Conservation (phyloP, 35 echinoderm and acorn worm species). For the Eucidaris tribuloides region DNA sequence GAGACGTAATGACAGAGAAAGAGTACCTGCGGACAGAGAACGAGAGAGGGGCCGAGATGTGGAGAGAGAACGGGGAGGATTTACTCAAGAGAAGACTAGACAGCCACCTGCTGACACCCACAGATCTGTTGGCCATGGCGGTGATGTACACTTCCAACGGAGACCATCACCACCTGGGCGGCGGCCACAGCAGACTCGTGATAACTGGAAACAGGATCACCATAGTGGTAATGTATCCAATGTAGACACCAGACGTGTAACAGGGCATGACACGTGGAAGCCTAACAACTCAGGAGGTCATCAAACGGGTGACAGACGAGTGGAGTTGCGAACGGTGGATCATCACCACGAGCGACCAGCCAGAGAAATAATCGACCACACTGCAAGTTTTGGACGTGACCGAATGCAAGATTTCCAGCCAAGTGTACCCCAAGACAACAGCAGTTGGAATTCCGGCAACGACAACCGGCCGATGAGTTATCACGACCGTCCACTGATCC, state of each 20-base stretch:
- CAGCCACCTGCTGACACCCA: no score
- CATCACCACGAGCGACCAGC: slow-evolving; percentile 15
- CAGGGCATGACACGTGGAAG: slow-evolving; percentile 13
- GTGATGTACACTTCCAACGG: background rate
- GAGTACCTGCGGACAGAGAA: no score
- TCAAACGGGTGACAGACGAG: background rate
- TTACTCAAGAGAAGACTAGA: background rate
- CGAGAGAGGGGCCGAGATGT: background rate
- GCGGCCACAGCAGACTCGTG: background rate
- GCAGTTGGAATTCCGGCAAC: background rate
- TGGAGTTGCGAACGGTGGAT: slow-evolving; percentile 5
- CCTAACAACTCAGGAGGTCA: background rate
- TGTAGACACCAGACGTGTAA: slow-evolving; percentile 3
- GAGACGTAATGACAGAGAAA: background rate
- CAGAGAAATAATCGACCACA: slow-evolving; percentile 10
- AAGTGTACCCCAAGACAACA: background rate
- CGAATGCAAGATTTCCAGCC: background rate
- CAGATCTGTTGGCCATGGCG: no score
- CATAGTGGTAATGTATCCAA: background rate
- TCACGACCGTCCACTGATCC: background rate
- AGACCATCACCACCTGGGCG: background rate
- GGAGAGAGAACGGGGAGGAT: slow-evolving; percentile 1
- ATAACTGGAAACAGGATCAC: slow-evolving; percentile 14
- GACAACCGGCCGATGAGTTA: slow-evolving; percentile 7
- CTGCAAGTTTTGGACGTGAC: slow-evolving; percentile 5